A percentile compares a stretch with the other conserved stretches of the same genome.
phyloP scores from a whole-genome alignment of 2,113 vertebrate genomes.

The Trachemys scripta region DNA sequence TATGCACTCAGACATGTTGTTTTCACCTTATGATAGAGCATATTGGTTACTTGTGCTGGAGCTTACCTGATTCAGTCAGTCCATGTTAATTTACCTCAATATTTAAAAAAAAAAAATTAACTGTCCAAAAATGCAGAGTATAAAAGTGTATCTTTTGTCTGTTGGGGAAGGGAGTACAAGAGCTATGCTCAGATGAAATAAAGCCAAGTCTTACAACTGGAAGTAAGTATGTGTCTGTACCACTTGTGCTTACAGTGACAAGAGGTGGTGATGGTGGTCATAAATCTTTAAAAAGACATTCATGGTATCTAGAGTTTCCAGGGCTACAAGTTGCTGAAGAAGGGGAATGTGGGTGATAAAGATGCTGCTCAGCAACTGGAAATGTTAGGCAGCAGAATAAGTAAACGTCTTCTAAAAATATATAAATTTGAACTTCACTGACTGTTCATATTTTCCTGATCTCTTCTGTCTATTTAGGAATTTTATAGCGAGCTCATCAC shows the following conservation, averaged over 20 bases:
- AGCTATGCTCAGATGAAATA: not conserved
- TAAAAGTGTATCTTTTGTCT: not conserved
- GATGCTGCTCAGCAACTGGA: constrained; percentile 22
- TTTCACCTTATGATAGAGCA: not conserved
- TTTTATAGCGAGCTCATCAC: not conserved
- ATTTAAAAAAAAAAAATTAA: not conserved
- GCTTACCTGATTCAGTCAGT: not conserved
- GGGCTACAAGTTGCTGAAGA: constrained; percentile 51
- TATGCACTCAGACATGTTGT: not conserved
- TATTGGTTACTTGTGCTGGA: not conserved
- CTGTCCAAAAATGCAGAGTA: not conserved
- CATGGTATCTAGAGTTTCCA: constrained; percentile 28
- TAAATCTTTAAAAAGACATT: constrained; percentile 42
- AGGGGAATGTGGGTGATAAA: constrained; percentile 41
- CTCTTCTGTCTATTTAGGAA: not conserved
- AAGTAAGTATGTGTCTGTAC: constrained; percentile 8
- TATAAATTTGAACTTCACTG: not conserved
- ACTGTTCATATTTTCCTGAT: not conserved
- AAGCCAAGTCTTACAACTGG: constrained; percentile 11
- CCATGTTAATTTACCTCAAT: not conserved
- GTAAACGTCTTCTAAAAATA: not conserved
- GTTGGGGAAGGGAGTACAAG: not conserved
- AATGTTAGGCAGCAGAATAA: constrained; percentile 28
- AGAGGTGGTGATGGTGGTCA: constrained; percentile 50
- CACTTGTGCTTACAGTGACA: constrained; percentile 49